Base-by-base conservation (phyloP, 30 jellyfish, hydroid and myxozoan genomes). In the Pelagia noctiluca region DNA sequence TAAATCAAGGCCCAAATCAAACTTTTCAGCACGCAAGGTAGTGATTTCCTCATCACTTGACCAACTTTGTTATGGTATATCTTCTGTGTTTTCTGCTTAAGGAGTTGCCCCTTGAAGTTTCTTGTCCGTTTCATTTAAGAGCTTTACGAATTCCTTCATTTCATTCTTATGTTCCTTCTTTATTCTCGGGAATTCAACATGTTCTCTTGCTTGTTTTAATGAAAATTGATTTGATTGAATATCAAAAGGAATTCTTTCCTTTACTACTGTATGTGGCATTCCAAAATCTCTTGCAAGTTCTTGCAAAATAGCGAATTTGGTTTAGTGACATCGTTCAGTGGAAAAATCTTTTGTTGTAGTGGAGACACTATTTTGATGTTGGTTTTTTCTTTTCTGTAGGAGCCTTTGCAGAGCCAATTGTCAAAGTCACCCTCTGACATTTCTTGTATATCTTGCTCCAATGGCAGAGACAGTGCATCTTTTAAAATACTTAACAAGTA, bases 381-480 rank as follows among this genome's bases (percentile, higher is more conserved):
- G 57, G 57, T 5, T 42, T 42, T 42, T 8, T 42, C 57, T 42
- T 42, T 16, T 42, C 16, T 42, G 16, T 42, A 42, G 8, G 57
- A 42, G 16, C 57, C 57, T 42, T 42, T 42, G 57, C 12, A 42
- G 57, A 42, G 57, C 57, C 57, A 42, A 5, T 54, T 54, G 71
- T 54, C 71, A 54, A 54, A 54, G 11, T 54, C 71, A 54, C 21
- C 71, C 71, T 54, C 71, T 54, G 71, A 54, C 71, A 54, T 54
- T 12, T 26, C 71, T 54, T 54, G 11, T 54, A 54, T 54, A 24
- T 54, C 71, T 54, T 54, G 71, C 25, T 54, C 71, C 11, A 54
- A 54, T 54, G 71, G 71, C 11, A 54, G 32, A n/a, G 57, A 42
- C 76, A 63, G 76, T 63, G 76, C 76, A 63, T 63, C 76, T 63